Percentiles rank a stretch among this genome's conserved stretches.
Conservation (phyloP, 2,113 vertebrate genomes). For the Dipodomys spectabilis region DNA sequence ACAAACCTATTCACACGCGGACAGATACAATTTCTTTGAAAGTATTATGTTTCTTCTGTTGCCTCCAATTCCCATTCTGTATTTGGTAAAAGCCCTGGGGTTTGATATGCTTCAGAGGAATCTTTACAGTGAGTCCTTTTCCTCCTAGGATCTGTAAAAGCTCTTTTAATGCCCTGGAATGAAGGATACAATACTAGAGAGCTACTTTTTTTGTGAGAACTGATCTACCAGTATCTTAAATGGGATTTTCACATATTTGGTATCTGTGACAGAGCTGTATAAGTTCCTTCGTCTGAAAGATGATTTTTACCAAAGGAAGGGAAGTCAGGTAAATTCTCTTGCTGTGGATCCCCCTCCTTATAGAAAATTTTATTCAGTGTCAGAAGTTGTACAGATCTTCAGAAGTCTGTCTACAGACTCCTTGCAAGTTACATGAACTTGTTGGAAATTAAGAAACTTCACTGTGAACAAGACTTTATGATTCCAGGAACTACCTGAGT, state of each 20-base stretch:
- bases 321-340: not conserved
- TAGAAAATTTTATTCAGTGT: not conserved
- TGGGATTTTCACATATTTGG: not conserved
- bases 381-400: not conserved
- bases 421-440: not conserved
- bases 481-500: not conserved
- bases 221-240: not conserved
- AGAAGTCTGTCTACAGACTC: not conserved
- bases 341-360: not conserved
- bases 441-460: not conserved
- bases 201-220: not conserved
- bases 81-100: slow-evolving; percentile 30
- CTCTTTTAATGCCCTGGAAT: slow-evolving; percentile 11
- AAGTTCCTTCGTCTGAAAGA: slow-evolving; percentile 5
- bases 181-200: slow-evolving; percentile 37
- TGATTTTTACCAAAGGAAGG: not conserved
- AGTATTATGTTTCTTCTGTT: slow-evolving; percentile 65
- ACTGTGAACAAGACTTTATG: not conserved
- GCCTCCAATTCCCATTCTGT: slow-evolving; percentile 48
- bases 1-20: slow-evolving; percentile 47
- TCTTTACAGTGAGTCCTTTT: not conserved
- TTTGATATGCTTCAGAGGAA: slow-evolving; percentile 25
- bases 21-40: slow-evolving; percentile 45
- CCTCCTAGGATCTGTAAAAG: not conserved
- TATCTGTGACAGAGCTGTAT: not conserved